phyloP scores from a whole-genome alignment of 92 coral and sea anemone genomes.

The Plumapathes pennacea region DNA sequence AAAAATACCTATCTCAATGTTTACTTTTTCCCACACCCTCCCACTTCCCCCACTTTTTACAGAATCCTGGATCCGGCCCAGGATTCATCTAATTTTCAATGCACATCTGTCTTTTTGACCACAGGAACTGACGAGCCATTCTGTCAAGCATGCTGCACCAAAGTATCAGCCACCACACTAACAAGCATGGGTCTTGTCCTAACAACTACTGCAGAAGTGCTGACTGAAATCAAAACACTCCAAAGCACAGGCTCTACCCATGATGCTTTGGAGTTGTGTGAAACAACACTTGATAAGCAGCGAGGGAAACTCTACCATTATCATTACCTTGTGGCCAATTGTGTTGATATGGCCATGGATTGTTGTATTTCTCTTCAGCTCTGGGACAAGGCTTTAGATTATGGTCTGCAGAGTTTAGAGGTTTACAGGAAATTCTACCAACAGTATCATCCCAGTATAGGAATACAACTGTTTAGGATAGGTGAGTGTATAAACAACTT shows the following conservation, averaged over 20 bases:
- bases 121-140: no score
- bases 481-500: conserved; percentile 60
- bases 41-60: no score
- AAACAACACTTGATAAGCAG: conserved; percentile 47
- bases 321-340: conserved; percentile 49
- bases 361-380: conserved; percentile 56
- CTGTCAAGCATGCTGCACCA: no score
- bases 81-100: no score
- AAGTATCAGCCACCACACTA: no score
- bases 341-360: conserved; percentile 85
- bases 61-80: no score
- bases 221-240: conserved; percentile 38
- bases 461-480: conserved; percentile 84
- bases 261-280: conserved; percentile 54
- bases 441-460: conserved; percentile 79
- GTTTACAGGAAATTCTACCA: conserved; percentile 70
- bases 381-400: conserved; percentile 79
- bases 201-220: conserved; percentile 34
- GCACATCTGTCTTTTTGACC: no score
- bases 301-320: conserved; percentile 44
- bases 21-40: no score
- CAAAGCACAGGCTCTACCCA: conserved; percentile 10
- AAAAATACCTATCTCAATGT: no score
- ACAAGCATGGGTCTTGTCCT: no score
- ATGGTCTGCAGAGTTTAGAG: conserved; percentile 71